Conservation (phyloP, 2,113 vertebrate species). For the Spizaetus ornatus region DNA sequence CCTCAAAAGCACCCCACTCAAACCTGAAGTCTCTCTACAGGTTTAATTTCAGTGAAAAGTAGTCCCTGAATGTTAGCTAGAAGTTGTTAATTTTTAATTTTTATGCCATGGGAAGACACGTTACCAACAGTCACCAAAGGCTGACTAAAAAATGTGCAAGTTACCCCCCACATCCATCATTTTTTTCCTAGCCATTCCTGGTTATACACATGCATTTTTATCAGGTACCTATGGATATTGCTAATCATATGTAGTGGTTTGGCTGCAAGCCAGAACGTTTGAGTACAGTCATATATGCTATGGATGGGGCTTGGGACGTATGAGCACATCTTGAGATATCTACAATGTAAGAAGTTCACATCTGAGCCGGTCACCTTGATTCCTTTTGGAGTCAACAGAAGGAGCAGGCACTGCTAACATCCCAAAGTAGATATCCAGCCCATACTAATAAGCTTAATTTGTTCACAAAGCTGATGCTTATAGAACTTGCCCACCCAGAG, state of each 20-base stretch:
- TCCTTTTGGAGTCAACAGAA: neutral
- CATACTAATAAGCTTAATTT: neutral
- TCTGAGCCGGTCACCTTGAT: accelerated
- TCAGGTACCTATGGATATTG: neutral
- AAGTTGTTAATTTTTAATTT: neutral
- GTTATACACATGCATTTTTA: neutral
- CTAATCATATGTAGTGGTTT: neutral
- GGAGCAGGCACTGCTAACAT: neutral
- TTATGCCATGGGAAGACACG: neutral
- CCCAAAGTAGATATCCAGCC: neutral
- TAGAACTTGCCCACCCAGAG: neutral
- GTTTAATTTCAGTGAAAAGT: neutral
- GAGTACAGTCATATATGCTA: neutral
- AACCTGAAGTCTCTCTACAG: neutral
- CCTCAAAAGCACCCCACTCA: neutral
- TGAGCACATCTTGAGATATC: accelerated
- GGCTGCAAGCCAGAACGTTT: neutral
- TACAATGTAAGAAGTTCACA: neutral
- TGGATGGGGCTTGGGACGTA: neutral
- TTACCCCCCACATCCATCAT: too few relatives aligned
- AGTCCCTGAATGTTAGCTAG: neutral
- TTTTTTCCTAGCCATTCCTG: neutral
- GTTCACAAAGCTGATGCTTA: neutral
- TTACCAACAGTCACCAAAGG: neutral
- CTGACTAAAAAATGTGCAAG: neutral